Conservation (phyloP, 1,140 invertebrate genomes). For the Lucilia cuprina region DNA sequence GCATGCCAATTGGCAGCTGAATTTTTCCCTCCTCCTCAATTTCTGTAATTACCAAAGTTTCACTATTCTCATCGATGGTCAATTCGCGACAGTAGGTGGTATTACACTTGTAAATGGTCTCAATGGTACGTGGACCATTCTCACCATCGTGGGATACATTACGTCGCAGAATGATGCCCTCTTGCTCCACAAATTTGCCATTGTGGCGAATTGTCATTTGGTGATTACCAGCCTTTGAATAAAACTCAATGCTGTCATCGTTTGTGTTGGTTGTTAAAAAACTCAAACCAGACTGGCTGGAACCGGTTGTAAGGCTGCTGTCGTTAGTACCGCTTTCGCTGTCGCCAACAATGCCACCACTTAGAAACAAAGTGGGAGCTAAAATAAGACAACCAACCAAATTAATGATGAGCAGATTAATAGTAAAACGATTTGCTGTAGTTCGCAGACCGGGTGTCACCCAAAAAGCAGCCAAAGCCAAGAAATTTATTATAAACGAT, state of each 20-base stretch:
- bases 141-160: background rate
- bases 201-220: constrained; percentile 53
- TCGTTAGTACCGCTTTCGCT: constrained; percentile 25
- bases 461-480: constrained; percentile 61
- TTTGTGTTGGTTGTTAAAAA: background rate
- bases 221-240: constrained; percentile 56
- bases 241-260: constrained; percentile 51
- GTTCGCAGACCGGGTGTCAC: constrained; percentile 59
- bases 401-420: constrained; percentile 60
- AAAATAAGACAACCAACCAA: constrained; percentile 58
- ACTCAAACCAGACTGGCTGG: constrained; percentile 25
- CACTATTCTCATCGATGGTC: constrained; percentile 55
- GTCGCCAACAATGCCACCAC: constrained; percentile 33
- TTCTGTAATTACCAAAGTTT: constrained; percentile 53
- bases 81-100: constrained; percentile 51
- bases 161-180: constrained; percentile 50
- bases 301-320: constrained; percentile 18
- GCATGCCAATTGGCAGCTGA: background rate
- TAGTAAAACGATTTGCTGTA: constrained; percentile 62
- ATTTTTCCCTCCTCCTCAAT: constrained; percentile 48
- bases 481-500: constrained; percentile 59
- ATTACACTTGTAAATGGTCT: constrained; percentile 57
- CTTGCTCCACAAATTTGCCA: constrained; percentile 54
- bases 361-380: constrained; percentile 56
- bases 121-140: constrained; percentile 47